Evolutionary conservation across 1,140 invertebrate genomes (phyloP), one percentile per base, ranked within the genome.

Genomic region (Drosophila subobscura): DNA sequence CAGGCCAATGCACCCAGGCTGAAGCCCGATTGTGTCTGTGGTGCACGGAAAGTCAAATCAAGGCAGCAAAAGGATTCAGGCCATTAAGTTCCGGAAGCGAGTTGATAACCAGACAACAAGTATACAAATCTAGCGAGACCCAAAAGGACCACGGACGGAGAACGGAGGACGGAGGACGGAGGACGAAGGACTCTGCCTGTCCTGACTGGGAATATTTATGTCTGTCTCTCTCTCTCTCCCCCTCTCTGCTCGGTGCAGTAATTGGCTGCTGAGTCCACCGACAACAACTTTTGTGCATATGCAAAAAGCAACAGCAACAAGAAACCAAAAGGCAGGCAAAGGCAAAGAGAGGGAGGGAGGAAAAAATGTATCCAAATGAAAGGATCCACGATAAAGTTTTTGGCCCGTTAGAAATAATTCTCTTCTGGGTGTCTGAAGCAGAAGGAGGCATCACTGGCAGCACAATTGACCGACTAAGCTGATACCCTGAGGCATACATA

Each of bases 61-160:
- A 67, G 66, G 58, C 75, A 79, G 75, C 66, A 67, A 86, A 91
- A 91, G 89, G 89, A 91, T 91, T 91, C 89, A 89, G 89, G 71
- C 89, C 89, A 91, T 91, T 91, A 91, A 91, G 79, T 91, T 85
- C 85, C 85, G 89, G 89, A 91, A 89, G 70, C 68, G 64, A 74
- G 81, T 86, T 80, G 81, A 86, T 81, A 81, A 81, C 81, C 81
- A 85, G 77, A 86, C 81, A 86, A 77, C 81, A 85, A 85, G 72
- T 73, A 72, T 56, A 63, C 51, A 86, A 77, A 67, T 72, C 59
- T 58, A 64, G 54, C 44, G 56, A 3, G 7, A 3, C 33, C 33
- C 10, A 37, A 27, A 12, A 37, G 33, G 54, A 46, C 44, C 60
- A 47, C 49, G 37, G 56, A 46, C 23, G 53, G 22, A 42, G 33